Conservation (phyloP, 2,113 vertebrate species). For the Cottus gobio region DNA sequence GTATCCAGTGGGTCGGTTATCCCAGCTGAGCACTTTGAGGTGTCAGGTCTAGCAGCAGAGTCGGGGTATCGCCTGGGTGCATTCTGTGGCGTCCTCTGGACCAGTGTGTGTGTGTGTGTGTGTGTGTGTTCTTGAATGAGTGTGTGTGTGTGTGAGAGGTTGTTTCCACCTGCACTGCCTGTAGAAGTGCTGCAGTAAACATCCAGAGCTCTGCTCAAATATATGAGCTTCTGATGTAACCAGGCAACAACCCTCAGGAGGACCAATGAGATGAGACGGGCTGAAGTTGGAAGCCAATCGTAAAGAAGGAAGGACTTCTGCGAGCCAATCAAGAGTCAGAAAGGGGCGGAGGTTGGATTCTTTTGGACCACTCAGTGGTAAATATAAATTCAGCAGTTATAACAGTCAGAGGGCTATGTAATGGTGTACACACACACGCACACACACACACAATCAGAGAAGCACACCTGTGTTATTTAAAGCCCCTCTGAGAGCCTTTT, state of each 20-base stretch:
- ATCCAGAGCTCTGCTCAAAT: conserved; percentile 83
- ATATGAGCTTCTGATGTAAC: conserved; percentile 79
- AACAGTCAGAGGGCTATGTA: conserved; percentile 35
- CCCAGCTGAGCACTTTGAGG: conserved; percentile 83
- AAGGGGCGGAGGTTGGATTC: conserved; percentile 36
- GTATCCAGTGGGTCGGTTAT: conserved; percentile 72
- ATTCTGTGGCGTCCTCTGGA: conserved; percentile 78
- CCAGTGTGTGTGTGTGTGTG: conserved; percentile 57
- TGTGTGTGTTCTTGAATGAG: conserved; percentile 37
- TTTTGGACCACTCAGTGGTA: conserved; percentile 19
- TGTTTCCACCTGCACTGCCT: conserved; percentile 72
- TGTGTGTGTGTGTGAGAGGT: conserved; percentile 38
- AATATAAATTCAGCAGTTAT: conserved; percentile 61
- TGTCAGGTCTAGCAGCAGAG: conserved; percentile 71
- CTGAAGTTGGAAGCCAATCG: conserved; percentile 55
- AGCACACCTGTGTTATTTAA: conserved; percentile 9
- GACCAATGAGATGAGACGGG: conserved; percentile 71
- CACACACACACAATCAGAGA: neutral
- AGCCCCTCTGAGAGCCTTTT: neutral
- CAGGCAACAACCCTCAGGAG: conserved; percentile 56
- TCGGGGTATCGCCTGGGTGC: conserved; percentile 69
- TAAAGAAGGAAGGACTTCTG: conserved; percentile 17
- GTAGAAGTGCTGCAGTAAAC: conserved; percentile 87
- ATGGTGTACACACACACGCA: neutral
- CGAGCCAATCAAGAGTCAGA: conserved; percentile 52